Percentiles rank a stretch among this genome's conserved stretches.
Evolutionary conservation across 53 echinoderm and acorn worm genomes (phyloP).

Genomic region (Holothuria scabra): DNA sequence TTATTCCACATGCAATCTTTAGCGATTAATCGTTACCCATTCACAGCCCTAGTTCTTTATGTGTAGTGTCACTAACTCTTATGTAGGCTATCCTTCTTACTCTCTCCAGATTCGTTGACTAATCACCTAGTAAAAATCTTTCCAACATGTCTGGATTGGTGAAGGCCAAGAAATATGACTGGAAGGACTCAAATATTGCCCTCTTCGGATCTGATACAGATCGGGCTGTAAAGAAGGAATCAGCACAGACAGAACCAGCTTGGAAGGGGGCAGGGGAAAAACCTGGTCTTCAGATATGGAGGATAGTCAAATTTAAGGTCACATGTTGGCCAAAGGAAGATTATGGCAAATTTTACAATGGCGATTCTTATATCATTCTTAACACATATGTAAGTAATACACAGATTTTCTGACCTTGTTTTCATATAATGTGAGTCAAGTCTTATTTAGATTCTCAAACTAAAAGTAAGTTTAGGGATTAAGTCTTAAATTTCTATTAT

Average conservation of each 20-base stretch:
- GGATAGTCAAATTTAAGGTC: conserved; percentile 96
- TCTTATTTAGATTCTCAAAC: too few relatives aligned
- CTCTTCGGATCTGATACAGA: conserved; percentile 90
- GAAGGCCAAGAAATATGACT: conserved; percentile 87
- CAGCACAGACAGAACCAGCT: conserved; percentile 80
- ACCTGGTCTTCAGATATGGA: conserved; percentile 85
- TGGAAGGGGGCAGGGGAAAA: conserved; percentile 85
- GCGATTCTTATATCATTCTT: conserved; percentile 92
- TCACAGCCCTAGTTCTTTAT: too few relatives aligned
- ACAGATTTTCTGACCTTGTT: not conserved
- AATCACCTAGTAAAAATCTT: not conserved
- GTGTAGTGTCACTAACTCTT: too few relatives aligned
- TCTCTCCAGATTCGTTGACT: too few relatives aligned
- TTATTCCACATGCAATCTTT: too few relatives aligned
- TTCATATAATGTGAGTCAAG: too few relatives aligned
- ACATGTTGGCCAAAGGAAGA: conserved; percentile 85
- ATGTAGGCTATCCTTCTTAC: too few relatives aligned
- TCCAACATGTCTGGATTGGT: conserved; percentile 44
- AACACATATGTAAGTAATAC: conserved; percentile 83
- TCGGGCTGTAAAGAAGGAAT: conserved; percentile 84
- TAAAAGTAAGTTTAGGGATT: too few relatives aligned
- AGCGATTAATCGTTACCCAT: too few relatives aligned
- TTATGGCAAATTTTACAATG: conserved; percentile 87
- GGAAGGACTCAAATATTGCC: conserved; percentile 93
- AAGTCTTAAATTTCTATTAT: too few relatives aligned